Conservation (phyloP, 2,888 invertebrate genomes). For the Bombylius major region DNA sequence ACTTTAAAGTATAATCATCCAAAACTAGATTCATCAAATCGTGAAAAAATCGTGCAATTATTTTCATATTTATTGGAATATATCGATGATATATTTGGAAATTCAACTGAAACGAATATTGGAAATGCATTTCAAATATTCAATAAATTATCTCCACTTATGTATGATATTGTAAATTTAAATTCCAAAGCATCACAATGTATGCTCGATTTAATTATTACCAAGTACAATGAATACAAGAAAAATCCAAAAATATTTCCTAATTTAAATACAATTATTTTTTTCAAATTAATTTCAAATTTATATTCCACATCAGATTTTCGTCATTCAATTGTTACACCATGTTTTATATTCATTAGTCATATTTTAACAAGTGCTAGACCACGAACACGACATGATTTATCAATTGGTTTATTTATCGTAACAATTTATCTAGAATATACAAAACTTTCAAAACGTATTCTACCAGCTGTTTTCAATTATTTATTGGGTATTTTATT, state of each 20-base stretch:
- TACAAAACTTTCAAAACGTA: conserved; percentile 63
- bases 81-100: conserved; percentile 51
- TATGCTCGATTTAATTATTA: conserved; percentile 55
- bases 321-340: conserved; percentile 77
- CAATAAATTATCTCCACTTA: conserved; percentile 42
- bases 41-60: conserved; percentile 57
- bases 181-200: conserved; percentile 55
- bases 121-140: conserved; percentile 46
- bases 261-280: conserved; percentile 55
- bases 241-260: conserved; percentile 49
- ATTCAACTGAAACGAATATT: conserved; percentile 33
- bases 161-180: conserved; percentile 58
- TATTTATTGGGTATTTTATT: conserved; percentile 66
- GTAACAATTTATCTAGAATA: conserved; percentile 66
- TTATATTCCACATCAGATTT: conserved; percentile 86
- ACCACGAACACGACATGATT: conserved; percentile 50
- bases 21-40: conserved; percentile 63
- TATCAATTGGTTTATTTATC: conserved; percentile 66
- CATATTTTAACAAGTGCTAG: conserved; percentile 58
- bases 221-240: conserved; percentile 54
- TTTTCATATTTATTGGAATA: conserved; percentile 68
- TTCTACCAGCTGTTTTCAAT: conserved; percentile 67
- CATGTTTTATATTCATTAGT: conserved; percentile 68
- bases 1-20: conserved; percentile 83
- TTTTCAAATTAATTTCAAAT: conserved; percentile 65